Evolutionary conservation across 2,797 vertebrate species (phyloP).

Genomic region (Phaenicophaeus curvirostris): DNA sequence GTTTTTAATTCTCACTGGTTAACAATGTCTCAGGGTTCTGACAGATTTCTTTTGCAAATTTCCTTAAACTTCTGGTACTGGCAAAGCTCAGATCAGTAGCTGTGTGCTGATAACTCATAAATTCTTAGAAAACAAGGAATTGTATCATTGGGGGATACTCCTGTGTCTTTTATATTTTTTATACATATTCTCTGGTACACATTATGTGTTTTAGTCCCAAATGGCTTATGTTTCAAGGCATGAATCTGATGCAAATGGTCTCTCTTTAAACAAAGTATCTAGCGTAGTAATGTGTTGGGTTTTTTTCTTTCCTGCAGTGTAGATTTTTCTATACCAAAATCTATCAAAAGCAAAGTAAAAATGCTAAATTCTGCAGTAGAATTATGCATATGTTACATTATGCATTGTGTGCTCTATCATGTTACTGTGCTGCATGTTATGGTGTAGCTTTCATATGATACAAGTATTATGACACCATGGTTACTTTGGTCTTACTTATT

Average conservation of each 20-base stretch:
- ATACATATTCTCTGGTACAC: background rate
- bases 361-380: background rate
- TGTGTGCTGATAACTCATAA: background rate
- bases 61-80: background rate
- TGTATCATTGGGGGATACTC: background rate
- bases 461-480: background rate
- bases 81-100: background rate
- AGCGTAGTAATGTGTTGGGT: background rate
- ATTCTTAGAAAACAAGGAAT: background rate
- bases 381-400: background rate
- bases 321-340: background rate
- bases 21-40: background rate
- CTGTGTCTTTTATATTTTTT: background rate
- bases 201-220: background rate
- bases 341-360: background rate
- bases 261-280: background rate
- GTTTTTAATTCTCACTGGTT: background rate
- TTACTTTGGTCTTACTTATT: background rate
- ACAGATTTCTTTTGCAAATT: background rate
- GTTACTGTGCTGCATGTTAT: background rate
- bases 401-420: background rate
- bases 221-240: background rate
- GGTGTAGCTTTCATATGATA: background rate
- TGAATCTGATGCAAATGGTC: background rate
- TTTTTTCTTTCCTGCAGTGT: background rate